These are phyloP conservation scores for Petroica traversi DNA, from an alignment of 2,113 vertebrate genomes.

Conservation along the genomic window DNA sequence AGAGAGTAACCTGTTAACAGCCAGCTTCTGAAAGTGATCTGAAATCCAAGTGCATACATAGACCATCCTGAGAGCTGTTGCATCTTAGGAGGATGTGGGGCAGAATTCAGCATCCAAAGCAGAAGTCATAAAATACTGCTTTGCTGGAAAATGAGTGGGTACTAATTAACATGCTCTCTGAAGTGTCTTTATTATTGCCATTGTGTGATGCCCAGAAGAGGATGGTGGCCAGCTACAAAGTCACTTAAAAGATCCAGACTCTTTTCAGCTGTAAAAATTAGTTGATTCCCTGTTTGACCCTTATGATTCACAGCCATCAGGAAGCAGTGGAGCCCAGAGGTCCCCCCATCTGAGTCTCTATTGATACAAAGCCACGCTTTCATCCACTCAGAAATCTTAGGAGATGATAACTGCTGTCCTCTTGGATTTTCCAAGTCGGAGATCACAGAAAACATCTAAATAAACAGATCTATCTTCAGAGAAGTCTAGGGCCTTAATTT, in stretches of 20 bases:
- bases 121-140: not conserved
- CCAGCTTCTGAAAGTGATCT: not conserved
- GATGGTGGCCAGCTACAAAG: not conserved
- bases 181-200: not conserved
- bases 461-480: not conserved
- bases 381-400: not conserved
- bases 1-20: not conserved
- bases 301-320: not conserved
- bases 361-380: not conserved
- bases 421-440: not conserved
- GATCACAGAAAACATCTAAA: not conserved
- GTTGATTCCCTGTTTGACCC: not conserved
- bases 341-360: not conserved
- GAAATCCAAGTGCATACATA: not conserved
- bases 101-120: not conserved
- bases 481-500: not conserved
- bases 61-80: not conserved
- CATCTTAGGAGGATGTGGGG: not conserved
- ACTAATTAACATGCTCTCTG: not conserved
- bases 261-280: not conserved
- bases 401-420: not conserved
- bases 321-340: not conserved
- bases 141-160: not conserved
- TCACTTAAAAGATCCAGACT: not conserved
- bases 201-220: not conserved